Evolutionary conservation across 2,888 invertebrate genomes (phyloP).

Genomic region (Hyppa rectilinea): DNA sequence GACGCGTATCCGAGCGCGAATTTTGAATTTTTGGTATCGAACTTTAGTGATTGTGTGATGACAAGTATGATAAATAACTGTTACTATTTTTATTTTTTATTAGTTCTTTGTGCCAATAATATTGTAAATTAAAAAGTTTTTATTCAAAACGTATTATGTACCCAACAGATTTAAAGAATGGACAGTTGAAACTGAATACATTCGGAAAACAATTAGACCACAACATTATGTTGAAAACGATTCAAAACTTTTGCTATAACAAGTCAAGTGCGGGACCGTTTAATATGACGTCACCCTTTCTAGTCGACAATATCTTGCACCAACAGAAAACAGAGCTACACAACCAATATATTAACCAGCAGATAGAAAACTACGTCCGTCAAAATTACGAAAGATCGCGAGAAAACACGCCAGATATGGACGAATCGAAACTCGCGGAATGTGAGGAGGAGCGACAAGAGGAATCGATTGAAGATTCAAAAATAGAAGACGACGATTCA

Average conservation of each 20-base stretch:
- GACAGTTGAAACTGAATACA: conserved; percentile 84
- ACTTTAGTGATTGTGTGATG: conserved; percentile 56
- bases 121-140: conserved; percentile 48
- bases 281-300: conserved; percentile 91
- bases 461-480: conserved; percentile 76
- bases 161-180: conserved; percentile 87
- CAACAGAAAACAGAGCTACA: conserved; percentile 89
- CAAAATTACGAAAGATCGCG: conserved; percentile 80
- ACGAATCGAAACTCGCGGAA: conserved; percentile 78
- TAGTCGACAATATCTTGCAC: conserved; percentile 92
- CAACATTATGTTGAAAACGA: conserved; percentile 89
- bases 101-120: conserved; percentile 46
- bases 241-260: conserved; percentile 85
- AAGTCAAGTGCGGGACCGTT: conserved; percentile 80
- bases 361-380: conserved; percentile 84
- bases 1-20: conserved; percentile 52
- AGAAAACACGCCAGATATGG: conserved; percentile 84
- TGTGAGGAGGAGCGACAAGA: conserved; percentile 77
- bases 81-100: conserved; percentile 46
- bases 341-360: conserved; percentile 90
- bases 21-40: conserved; percentile 57
- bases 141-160: conserved; percentile 83
- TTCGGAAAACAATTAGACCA: conserved; percentile 82
- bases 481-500: conserved; percentile 77
- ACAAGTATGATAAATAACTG: conserved; percentile 41